A percentile compares a stretch with the other conserved stretches of the same genome.
phyloP scores from a whole-genome alignment of 2,888 invertebrate genomes.

The Macrosoma leucophasiata region DNA sequence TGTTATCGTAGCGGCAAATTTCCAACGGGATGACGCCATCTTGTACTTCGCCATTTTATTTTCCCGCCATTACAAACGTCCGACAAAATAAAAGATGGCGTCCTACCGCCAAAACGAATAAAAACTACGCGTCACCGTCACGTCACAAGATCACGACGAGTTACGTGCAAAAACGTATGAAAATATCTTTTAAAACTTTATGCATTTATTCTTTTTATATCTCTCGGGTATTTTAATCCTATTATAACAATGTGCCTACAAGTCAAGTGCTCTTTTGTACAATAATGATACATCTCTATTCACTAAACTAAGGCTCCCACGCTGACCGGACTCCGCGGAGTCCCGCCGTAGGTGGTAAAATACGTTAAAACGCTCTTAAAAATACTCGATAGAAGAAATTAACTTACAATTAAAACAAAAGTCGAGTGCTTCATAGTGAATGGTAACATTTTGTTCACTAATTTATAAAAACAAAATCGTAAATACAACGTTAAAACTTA shows the following conservation, averaged over 20 bases:
- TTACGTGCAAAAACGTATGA: conserved; percentile 75
- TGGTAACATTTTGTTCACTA: conserved; percentile 74
- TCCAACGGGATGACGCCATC: conserved; percentile 40
- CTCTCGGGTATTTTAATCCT: conserved; percentile 63
- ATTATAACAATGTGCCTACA: conserved; percentile 69
- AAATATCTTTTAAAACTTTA: conserved; percentile 69
- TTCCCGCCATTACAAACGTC: conserved; percentile 17
- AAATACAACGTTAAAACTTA: conserved; percentile 9
- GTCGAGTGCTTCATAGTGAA: conserved; percentile 64
- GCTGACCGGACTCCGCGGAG: conserved; percentile 28
- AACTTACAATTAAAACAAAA: conserved; percentile 58
- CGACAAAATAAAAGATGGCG: conserved; percentile 29
- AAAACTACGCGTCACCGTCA: conserved; percentile 47
- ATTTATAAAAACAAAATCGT: conserved; percentile 40
- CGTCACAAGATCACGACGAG: conserved; percentile 40
- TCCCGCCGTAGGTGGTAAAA: conserved; percentile 28
- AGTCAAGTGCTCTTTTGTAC: conserved; percentile 68
- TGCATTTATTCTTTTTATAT: conserved; percentile 64
- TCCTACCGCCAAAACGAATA: conserved; percentile 43
- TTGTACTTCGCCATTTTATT: conserved; percentile 19
- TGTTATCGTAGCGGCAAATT: conserved; percentile 43
- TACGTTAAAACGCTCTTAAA: conserved; percentile 37
- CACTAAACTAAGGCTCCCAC: conserved; percentile 46
- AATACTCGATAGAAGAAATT: conserved; percentile 44
- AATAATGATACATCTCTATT: conserved; percentile 61